phyloP scores from a whole-genome alignment of 1,140 invertebrate genomes.

The Rhizoglyphus robini region DNA sequence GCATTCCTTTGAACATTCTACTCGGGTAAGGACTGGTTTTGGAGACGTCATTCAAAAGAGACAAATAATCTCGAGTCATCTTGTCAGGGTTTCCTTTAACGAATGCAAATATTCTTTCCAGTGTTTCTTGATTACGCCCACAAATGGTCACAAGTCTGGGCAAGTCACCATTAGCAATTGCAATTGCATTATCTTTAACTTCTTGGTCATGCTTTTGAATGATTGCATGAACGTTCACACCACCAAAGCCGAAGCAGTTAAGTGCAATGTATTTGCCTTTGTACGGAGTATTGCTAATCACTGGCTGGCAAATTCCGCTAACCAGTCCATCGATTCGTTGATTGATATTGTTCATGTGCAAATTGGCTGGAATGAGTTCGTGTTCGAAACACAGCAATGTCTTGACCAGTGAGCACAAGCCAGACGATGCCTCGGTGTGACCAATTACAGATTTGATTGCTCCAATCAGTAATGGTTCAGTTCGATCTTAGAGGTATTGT shows the following conservation, averaged over 20 bases:
- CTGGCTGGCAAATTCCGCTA: constrained; percentile 66
- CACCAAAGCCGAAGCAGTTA: constrained; percentile 95
- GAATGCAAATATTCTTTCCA: constrained; percentile 33
- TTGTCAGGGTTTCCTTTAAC: constrained; percentile 31
- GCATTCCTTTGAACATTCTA: background rate
- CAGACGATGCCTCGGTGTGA: constrained; percentile 77
- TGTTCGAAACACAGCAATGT: constrained; percentile 39
- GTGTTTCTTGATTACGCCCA: constrained; percentile 37
- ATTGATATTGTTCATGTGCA: constrained; percentile 42
- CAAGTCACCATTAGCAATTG: constrained; percentile 12
- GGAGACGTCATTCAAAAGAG: constrained; percentile 17
- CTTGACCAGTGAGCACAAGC: constrained; percentile 42
- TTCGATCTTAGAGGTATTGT: constrained; percentile 20
- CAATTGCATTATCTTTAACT: constrained; percentile 25
- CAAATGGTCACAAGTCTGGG: constrained; percentile 34
- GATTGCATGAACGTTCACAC: constrained; percentile 83
- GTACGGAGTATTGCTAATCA: constrained; percentile 34
- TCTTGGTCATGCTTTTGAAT: constrained; percentile 44
- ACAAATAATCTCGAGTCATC: constrained; percentile 20
- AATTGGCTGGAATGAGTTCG: constrained; percentile 39
- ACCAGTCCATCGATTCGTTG: constrained; percentile 36
- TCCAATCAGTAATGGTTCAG: constrained; percentile 59
- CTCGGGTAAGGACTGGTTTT: constrained; percentile 7
- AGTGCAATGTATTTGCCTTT: constrained; percentile 72
- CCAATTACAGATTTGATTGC: constrained; percentile 88